Percentiles rank a stretch among this genome's conserved stretches.
phyloP scores from a whole-genome alignment of 2,797 vertebrate species.

The Artibeus jamaicensis region DNA sequence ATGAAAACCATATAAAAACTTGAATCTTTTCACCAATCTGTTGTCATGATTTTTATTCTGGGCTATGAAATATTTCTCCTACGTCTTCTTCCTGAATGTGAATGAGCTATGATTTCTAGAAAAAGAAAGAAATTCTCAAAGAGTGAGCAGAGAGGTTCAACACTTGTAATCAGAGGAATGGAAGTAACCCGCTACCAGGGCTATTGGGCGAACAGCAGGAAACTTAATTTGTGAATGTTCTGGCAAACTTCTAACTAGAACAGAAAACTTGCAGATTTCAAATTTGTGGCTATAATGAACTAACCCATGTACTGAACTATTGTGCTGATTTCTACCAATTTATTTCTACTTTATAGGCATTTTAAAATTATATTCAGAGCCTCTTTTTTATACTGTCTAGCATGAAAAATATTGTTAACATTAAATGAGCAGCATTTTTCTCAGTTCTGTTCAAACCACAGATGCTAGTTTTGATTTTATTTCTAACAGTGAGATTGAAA shows the following conservation, averaged over 20 bases:
- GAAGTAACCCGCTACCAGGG: background rate
- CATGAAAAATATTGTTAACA: conserved; percentile 80
- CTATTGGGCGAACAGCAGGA: conserved; percentile 36
- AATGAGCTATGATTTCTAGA: background rate
- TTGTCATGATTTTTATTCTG: background rate
- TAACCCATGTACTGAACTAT: conserved; percentile 42
- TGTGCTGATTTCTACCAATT: conserved; percentile 71
- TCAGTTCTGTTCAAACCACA: conserved; percentile 81
- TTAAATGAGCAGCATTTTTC: conserved; percentile 82
- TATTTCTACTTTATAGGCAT: conserved; percentile 76
- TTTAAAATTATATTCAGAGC: conserved; percentile 68
- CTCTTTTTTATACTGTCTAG: conserved; percentile 73
- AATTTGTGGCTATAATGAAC: conserved; percentile 65
- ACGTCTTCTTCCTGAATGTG: background rate
- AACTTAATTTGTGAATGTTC: conserved; percentile 54
- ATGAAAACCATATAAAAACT: background rate
- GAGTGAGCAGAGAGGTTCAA: background rate
- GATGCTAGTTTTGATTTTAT: conserved; percentile 86
- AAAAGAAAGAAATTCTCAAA: background rate
- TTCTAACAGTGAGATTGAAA: conserved; percentile 84
- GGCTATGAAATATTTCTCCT: background rate
- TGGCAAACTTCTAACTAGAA: conserved; percentile 62
- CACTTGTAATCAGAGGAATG: background rate
- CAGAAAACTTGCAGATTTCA: conserved; percentile 45
- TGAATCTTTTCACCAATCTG: background rate